Evolutionary conservation across 2,113 vertebrate species (phyloP), one percentile per base, ranked within the genome.

Genomic region (Ammodytes marinus): DNA sequence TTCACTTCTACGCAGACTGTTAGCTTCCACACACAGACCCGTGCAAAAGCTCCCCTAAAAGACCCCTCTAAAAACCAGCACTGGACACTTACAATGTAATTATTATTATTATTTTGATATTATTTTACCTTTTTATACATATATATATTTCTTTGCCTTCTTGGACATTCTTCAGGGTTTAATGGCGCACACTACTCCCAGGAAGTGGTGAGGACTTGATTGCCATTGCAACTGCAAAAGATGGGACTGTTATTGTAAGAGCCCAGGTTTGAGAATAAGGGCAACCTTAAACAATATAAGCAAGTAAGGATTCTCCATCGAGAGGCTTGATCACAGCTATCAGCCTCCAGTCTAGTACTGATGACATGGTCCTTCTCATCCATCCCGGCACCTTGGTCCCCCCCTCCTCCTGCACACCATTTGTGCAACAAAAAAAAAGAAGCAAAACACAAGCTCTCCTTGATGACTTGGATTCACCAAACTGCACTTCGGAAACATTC

Each of bases 1-100:
- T 94, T 94, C 79, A 91, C 84, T 70, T 92, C 69, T 87, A 77
- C 73, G 82, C 84, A 89, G 93, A 95, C 94, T 95, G 94, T 94
- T 94, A 93, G 74, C 79, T 80, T 70, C 65, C 72, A 84, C 79
- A 86, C 66, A 67, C 78, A 86, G 55, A 83, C 77, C 69, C 43
- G 63, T 79, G 58, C 54, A 40, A 82, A 80, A 55, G 27, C 75
- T 72, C 86, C 74, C 27, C 27, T 27, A 27, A 27, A 27, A 27
- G 27, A 61, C 76, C 68, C 77, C 70, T 76, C 55, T 63, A 84
- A 90, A 27, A 88, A 92, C 90, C 92, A 92, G 93, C 93, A 82
- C 86, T 89, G 86, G 89, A 90, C 80, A 85, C 68, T 67, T 42
- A 81, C 60, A 81, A 78, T 68, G 50, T 70, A 78, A 67, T 74